These are phyloP conservation scores for Nasonia vitripennis DNA, from an alignment of 1,140 invertebrate species.

Conservation along the genomic window DNA sequence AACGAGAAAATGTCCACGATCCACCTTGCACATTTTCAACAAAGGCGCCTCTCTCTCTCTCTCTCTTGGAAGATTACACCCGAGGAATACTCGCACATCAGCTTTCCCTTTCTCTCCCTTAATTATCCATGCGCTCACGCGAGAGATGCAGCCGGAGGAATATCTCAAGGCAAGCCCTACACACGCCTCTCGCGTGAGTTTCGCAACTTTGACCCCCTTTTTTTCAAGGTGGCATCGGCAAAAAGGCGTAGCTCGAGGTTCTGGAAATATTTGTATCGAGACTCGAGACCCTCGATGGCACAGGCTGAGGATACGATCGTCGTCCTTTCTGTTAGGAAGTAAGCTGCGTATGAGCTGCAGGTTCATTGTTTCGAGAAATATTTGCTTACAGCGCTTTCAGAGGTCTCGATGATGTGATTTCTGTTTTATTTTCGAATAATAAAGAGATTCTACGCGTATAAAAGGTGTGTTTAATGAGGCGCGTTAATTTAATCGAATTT, in stretches of 20 bases:
- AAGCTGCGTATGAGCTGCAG: background rate
- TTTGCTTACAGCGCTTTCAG: background rate
- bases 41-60: background rate
- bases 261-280: background rate
- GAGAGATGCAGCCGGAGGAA: background rate
- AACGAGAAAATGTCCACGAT: too few species aligned
- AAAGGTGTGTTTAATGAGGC: too few species aligned
- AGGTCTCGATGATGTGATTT: background rate
- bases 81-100: background rate
- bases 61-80: background rate
- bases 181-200: background rate
- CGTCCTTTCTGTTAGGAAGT: background rate
- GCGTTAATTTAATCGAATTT: too few species aligned
- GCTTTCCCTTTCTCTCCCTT: background rate
- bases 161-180: background rate
- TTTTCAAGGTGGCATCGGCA: conserved; percentile 7
- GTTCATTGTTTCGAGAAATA: background rate
- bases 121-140: background rate
- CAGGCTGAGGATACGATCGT: background rate
- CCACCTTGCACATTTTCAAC: background rate
- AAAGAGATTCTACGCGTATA: too few species aligned
- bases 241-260: background rate
- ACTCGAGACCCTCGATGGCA: background rate
- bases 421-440: too few species aligned
- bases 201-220: conserved; percentile 35